Percentiles rank a stretch among this genome's conserved stretches.
These are phyloP conservation scores for Acrocyrtus sp. DNA, from an alignment of 2,888 invertebrate species.

Conservation along the genomic window DNA sequence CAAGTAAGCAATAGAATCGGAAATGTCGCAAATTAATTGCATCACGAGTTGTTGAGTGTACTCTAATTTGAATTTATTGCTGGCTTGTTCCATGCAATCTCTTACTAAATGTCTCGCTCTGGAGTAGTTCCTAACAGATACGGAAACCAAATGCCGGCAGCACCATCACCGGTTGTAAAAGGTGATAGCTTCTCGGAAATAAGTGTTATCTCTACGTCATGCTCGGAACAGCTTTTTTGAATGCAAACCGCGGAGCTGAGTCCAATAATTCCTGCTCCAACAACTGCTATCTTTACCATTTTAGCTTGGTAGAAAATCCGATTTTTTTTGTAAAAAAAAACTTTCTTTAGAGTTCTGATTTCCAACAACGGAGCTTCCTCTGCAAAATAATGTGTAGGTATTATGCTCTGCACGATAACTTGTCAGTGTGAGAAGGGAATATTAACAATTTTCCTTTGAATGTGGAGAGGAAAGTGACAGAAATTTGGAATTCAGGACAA, in stretches of 20 bases:
- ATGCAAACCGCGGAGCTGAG: constrained; percentile 76
- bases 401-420: no score
- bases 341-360: no score
- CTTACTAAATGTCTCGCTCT: constrained; percentile 51
- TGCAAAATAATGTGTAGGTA: no score
- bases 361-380: no score
- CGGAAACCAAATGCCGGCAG: constrained; percentile 82
- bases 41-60: background rate
- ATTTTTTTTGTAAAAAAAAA: background rate
- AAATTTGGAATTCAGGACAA: constrained; percentile 4
- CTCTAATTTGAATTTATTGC: background rate
- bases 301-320: constrained; percentile 4
- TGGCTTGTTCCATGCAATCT: background rate
- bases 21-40: no score
- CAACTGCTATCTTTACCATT: constrained; percentile 70
- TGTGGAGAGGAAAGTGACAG: constrained; percentile 2
- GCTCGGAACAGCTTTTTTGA: constrained; percentile 72
- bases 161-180: constrained; percentile 78
- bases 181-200: constrained; percentile 77
- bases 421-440: constrained; percentile 21
- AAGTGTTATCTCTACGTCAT: constrained; percentile 72
- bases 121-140: constrained; percentile 72
- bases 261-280: constrained; percentile 82
- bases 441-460: constrained; percentile 16
- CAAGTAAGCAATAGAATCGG: background rate